These are phyloP conservation scores for Pachyramphus minor DNA, from an alignment of 2,113 vertebrate species.

Conservation along the genomic window DNA sequence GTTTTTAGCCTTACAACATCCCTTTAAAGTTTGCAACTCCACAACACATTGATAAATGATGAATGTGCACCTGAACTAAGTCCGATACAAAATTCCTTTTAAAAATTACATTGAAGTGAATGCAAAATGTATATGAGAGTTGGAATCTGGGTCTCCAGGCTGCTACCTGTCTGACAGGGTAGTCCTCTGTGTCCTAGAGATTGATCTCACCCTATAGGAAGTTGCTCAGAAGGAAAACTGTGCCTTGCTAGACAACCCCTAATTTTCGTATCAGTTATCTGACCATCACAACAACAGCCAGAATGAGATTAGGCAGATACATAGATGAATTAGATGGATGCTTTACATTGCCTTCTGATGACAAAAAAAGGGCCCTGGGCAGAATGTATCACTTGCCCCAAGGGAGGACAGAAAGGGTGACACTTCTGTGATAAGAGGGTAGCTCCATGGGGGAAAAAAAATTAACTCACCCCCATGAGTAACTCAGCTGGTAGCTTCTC, in stretches of 20 bases:
- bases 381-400: background rate
- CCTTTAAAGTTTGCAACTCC: background rate
- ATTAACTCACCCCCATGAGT: background rate
- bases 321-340: background rate
- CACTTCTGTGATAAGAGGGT: background rate
- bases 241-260: background rate
- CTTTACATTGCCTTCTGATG: slow-evolving; percentile 10
- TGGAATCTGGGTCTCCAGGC: background rate
- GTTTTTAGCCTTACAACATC: background rate
- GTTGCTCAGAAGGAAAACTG: background rate
- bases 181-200: background rate
- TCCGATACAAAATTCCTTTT: background rate
- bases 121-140: accelerated
- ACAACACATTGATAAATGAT: background rate
- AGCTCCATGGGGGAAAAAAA: accelerated
- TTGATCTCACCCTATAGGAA: background rate
- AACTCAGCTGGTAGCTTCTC: background rate
- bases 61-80: background rate
- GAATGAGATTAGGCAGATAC: background rate
- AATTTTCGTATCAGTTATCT: background rate
- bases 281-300: background rate
- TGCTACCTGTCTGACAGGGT: background rate
- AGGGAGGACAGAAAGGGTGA: background rate
- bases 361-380: background rate
- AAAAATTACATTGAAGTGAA: background rate